phyloP scores from a whole-genome alignment of 1,140 invertebrate species.

The Hyphantria cunea region DNA sequence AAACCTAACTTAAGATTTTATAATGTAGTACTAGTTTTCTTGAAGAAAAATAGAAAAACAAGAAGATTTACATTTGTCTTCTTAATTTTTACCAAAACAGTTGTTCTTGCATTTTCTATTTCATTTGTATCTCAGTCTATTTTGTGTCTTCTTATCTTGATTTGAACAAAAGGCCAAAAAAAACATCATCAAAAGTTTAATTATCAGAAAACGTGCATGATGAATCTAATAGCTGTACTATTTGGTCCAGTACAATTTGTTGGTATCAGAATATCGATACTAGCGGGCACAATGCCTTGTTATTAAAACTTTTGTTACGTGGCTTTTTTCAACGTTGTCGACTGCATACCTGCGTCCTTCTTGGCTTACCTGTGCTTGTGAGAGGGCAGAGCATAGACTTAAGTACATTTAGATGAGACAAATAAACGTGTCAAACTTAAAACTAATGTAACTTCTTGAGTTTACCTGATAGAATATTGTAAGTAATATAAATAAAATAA shows the following conservation, averaged over 20 bases:
- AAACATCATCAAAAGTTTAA: constrained; percentile 21
- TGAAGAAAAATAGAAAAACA: too few species aligned
- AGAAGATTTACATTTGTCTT: too few species aligned
- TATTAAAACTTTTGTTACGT: constrained; percentile 71
- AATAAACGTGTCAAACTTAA: background rate
- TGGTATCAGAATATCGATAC: constrained; percentile 42
- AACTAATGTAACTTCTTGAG: too few species aligned
- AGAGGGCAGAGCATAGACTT: constrained; percentile 57
- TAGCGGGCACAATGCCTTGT: constrained; percentile 64
- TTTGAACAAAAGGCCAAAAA: background rate
- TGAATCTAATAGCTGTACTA: constrained; percentile 44
- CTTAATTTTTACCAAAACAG: too few species aligned
- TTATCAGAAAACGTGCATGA: constrained; percentile 28
- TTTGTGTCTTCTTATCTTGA: too few species aligned
- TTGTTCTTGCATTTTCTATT: too few species aligned
- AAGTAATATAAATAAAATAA: too few species aligned
- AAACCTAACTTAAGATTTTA: too few species aligned
- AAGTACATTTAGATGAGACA: constrained; percentile 12
- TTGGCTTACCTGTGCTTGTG: constrained; percentile 67
- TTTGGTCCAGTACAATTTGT: constrained; percentile 56
- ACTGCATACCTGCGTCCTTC: constrained; percentile 70
- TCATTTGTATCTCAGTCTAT: too few species aligned
- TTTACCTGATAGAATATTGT: too few species aligned
- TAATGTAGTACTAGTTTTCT: too few species aligned
- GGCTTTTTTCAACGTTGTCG: constrained; percentile 58